A percentile compares a stretch with the other conserved stretches of the same genome.
These are phyloP conservation scores for Ceratina australensis DNA, from an alignment of 1,140 invertebrate species.

Conservation along the genomic window DNA sequence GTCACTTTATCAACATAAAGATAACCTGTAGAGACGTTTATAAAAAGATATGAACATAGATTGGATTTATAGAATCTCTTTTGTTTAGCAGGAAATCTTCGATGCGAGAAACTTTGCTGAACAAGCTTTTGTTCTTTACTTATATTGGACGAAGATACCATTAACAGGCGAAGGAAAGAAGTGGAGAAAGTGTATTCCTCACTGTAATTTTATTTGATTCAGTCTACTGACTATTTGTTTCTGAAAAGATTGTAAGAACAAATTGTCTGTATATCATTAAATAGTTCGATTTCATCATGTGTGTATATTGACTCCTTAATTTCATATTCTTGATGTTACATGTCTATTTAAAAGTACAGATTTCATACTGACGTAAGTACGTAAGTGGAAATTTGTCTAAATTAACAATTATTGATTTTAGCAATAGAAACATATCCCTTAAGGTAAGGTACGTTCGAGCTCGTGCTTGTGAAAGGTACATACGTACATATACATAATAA, in stretches of 20 bases:
- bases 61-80: no score
- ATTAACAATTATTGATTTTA: conserved; percentile 42
- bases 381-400: conserved; percentile 29
- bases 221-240: conserved; percentile 25
- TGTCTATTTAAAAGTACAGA: conserved; percentile 27
- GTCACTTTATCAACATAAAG: not conserved
- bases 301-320: conserved; percentile 26
- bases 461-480: conserved; percentile 53
- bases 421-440: conserved; percentile 41
- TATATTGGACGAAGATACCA: no score
- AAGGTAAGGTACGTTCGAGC: conserved; percentile 58
- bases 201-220: conserved; percentile 19
- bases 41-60: no score
- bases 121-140: no score
- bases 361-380: conserved; percentile 22
- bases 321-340: conserved; percentile 38
- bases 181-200: not conserved
- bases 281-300: conserved; percentile 23
- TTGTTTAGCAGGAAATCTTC: no score
- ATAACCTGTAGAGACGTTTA: no score
- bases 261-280: conserved; percentile 27
- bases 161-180: no score
- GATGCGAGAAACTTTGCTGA: no score
- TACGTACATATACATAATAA: conserved; percentile 13
- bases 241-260: conserved; percentile 4